Evolutionary conservation across 2,797 vertebrate genomes (phyloP).

Genomic region (Sarcoramphus papa): DNA sequence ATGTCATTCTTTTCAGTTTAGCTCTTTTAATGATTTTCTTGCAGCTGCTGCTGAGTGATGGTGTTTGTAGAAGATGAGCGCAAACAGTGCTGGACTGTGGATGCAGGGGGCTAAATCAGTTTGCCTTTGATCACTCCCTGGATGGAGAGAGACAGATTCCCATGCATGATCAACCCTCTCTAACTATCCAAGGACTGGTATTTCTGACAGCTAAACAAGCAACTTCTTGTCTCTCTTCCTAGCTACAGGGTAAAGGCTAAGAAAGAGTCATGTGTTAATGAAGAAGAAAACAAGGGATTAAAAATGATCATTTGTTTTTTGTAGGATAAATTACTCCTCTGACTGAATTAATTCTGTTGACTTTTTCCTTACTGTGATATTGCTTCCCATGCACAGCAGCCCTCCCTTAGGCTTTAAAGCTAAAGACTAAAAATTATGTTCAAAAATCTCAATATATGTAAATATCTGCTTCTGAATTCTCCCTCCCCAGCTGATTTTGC

Average conservation of each 20-base stretch:
- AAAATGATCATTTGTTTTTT: background rate
- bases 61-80: background rate
- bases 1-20: background rate
- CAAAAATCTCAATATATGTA: background rate
- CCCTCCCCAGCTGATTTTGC: background rate
- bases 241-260: background rate
- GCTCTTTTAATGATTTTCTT: background rate
- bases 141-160: background rate
- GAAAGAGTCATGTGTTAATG: background rate
- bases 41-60: background rate
- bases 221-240: constrained; percentile 4
- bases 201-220: constrained; percentile 29
- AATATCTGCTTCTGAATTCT: background rate
- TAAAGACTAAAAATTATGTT: background rate
- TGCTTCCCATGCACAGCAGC: background rate
- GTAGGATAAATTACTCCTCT: background rate
- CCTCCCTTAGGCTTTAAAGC: background rate
- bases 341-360: background rate
- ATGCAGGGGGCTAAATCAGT: background rate
- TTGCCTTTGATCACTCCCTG: constrained; percentile 13
- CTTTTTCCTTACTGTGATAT: background rate
- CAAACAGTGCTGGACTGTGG: background rate
- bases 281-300: background rate
- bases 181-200: background rate
- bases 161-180: background rate